Evolutionary conservation across 2,797 vertebrate genomes (phyloP).

Genomic region (Eulemur rubriventer): DNA sequence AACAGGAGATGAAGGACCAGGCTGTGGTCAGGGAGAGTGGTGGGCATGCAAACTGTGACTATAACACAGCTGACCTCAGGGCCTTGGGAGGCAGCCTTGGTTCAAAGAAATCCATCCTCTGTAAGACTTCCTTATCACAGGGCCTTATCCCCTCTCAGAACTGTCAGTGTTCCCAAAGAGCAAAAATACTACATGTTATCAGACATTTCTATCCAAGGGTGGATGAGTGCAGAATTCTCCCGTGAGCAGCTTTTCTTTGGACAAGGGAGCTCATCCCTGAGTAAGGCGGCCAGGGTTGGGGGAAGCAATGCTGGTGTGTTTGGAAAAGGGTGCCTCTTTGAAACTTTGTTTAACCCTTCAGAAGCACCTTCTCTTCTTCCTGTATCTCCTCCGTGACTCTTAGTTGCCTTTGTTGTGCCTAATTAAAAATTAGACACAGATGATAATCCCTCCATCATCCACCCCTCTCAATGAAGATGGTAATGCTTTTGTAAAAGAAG

Average conservation of each 20-base stretch:
- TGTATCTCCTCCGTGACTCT: background rate
- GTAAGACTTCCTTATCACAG: background rate
- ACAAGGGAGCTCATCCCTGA: background rate
- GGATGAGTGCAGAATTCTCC: background rate
- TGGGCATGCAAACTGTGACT: accelerated
- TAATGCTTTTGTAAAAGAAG: background rate
- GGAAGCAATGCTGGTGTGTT: background rate
- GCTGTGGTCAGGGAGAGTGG: background rate
- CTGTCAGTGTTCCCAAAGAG: background rate
- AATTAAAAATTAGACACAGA: background rate
- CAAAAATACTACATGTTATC: background rate
- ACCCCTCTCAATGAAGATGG: background rate
- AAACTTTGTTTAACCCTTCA: background rate
- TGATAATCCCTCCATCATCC: background rate
- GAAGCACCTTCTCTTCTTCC: background rate
- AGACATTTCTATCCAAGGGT: background rate
- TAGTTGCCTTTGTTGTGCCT: background rate
- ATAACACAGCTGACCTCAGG: background rate
- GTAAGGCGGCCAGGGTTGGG: background rate
- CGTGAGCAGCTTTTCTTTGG: background rate
- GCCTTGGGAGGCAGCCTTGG: background rate
- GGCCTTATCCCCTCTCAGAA: too few species aligned
- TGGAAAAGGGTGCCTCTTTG: background rate
- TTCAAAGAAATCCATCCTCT: background rate
- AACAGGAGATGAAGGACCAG: background rate